phyloP scores from a whole-genome alignment of 2,797 vertebrate species.

The Corythornis leucogaster region DNA sequence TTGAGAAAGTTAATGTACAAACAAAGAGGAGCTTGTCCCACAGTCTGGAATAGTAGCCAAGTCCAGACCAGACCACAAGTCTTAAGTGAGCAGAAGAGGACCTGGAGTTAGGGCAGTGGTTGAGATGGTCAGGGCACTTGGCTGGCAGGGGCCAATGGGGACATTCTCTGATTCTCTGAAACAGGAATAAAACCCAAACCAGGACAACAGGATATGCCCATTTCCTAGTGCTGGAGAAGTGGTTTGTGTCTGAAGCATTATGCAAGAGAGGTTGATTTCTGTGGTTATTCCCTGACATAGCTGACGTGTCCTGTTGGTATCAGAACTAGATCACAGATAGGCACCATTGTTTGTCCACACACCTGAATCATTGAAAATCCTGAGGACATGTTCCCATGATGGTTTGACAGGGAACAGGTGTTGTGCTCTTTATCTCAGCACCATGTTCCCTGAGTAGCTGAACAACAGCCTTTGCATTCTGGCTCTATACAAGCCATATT shows the following conservation, averaged over 20 bases:
- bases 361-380: neutral
- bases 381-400: neutral
- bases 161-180: fast-evolving
- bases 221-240: neutral
- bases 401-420: fast-evolving
- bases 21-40: neutral
- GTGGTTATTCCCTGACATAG: neutral
- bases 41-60: neutral
- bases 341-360: fast-evolving
- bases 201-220: neutral
- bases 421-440: neutral
- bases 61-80: neutral
- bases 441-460: neutral
- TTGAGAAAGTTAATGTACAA: neutral
- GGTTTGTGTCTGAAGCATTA: neutral
- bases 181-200: neutral
- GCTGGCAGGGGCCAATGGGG: neutral
- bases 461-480: neutral
- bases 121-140: neutral
- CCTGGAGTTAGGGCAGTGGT: fast-evolving
- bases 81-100: neutral
- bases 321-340: fast-evolving
- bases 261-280: neutral
- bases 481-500: neutral
- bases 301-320: neutral